Conservation (phyloP, 2,888 invertebrate genomes). For the Alitta virens region DNA sequence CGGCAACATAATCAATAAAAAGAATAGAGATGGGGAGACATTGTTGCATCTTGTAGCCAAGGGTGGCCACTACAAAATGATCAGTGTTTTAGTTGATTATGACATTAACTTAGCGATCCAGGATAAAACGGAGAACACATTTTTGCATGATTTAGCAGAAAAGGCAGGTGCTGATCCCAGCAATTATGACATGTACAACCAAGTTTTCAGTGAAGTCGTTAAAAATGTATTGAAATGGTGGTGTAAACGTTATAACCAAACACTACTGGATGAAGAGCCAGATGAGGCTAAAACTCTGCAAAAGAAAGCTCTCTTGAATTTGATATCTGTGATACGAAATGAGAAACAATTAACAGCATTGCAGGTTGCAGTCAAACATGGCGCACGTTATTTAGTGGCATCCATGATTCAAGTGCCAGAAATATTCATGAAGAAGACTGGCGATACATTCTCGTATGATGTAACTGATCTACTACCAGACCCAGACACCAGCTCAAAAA, state of each 20-base stretch:
- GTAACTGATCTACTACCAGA: not conserved
- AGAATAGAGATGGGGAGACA: not conserved
- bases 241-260: slow-evolving; percentile 31
- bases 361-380: slow-evolving; percentile 37
- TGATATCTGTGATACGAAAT: slow-evolving; percentile 34
- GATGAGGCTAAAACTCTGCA: slow-evolving; percentile 25
- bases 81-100: not conserved
- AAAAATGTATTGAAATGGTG: slow-evolving; percentile 37
- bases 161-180: slow-evolving; percentile 27
- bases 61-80: not conserved
- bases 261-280: slow-evolving; percentile 29
- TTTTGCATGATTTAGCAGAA: slow-evolving; percentile 36
- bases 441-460: not conserved
- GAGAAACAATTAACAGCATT: slow-evolving; percentile 36
- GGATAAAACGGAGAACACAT: slow-evolving; percentile 37
- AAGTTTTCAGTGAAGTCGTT: slow-evolving; percentile 33
- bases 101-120: slow-evolving; percentile 34
- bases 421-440: not conserved
- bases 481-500: too few relatives aligned
- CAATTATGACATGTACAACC: slow-evolving; percentile 26
- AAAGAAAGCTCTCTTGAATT: slow-evolving; percentile 20
- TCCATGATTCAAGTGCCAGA: slow-evolving; percentile 33
- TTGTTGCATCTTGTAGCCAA: not conserved
- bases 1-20: too few relatives aligned
- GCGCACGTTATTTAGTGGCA: slow-evolving; percentile 35